Base-by-base conservation (phyloP, 2,888 invertebrate genomes). In the Nemotelus pantherinus region DNA sequence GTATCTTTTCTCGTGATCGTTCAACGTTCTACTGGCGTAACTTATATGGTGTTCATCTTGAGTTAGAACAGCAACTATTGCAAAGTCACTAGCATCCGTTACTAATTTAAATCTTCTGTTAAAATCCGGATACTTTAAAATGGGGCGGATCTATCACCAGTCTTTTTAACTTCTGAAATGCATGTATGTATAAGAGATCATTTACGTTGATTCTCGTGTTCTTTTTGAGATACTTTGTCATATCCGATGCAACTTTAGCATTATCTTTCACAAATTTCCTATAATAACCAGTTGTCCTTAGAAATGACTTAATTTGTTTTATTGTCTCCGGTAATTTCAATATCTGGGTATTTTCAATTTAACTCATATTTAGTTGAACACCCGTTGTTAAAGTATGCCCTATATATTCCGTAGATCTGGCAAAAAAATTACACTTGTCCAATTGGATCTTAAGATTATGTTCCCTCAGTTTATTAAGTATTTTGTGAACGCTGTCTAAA, bases 11-110 rank as follows among this genome's bases (percentile, higher is more conserved):
- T 77, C 68, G 45, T 77, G 77, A n/a, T 77, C 47, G 4, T 77
- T 80, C 75, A 80, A 70, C 3, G 81, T 83, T 79, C 84, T 76
- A 25, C 83, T 83, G 1, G 83, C 79, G 68, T 81, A 83, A 50
- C 81, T 81, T 6, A 84, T 77, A 2, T 82, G 83, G 47, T 80
- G 53, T 78, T 82, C 79, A 45, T 76, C 81, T 79, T 84, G 84
- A 7, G 80, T 80, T n/a, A 84, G 65, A 4, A 84, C 81, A 2
- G 77, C 81, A n/a, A 58, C 60, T 39, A 76, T 5, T 2, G 76
- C 76, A 57, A 65, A 76, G 48, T 76, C 57, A 57, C 76, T 67
- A 55, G 58, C 76, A 45, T 76, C 67, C 0, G 67, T 76, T 47
- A 48, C 41, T 2, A 67, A 47, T 44, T 67, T 65, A 67, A 67